These are phyloP conservation scores for Eupithecia dodoneata DNA, from an alignment of 2,888 invertebrate species.

Conservation along the genomic window DNA sequence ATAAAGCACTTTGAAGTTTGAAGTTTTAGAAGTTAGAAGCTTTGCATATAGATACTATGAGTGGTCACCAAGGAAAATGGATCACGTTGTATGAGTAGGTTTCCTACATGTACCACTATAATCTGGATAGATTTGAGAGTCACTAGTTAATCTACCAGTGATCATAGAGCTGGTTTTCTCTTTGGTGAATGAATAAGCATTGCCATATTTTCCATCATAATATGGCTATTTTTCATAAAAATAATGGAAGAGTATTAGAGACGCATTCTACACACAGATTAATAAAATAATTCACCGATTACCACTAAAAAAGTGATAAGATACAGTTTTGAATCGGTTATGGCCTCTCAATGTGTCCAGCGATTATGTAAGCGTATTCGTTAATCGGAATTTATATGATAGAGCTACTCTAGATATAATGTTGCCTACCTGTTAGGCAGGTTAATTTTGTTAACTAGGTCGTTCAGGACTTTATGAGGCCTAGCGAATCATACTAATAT, in stretches of 20 bases:
- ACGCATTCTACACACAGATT: background rate
- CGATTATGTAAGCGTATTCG: constrained; percentile 8
- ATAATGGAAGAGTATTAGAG: background rate
- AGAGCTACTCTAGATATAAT: constrained; percentile 5
- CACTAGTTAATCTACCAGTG: background rate
- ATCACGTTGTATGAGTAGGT: no score
- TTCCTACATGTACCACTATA: no score
- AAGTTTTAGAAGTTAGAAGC: no score
- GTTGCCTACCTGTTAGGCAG: constrained; percentile 10
- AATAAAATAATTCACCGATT: background rate
- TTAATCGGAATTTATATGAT: constrained; percentile 9
- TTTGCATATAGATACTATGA: no score
- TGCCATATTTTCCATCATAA: no score
- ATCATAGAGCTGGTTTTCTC: background rate
- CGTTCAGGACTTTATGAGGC: constrained; percentile 11
- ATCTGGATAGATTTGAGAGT: background rate
- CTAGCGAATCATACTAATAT: background rate
- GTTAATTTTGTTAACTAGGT: constrained; percentile 11
- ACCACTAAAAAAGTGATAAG: constrained; percentile 5
- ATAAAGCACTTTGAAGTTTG: no score
- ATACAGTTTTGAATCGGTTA: constrained; percentile 5
- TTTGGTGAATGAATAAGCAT: no score
- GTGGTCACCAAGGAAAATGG: no score
- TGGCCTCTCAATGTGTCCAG: constrained; percentile 2
- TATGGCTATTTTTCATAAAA: no score